Conservation (phyloP, 2,797 vertebrate species). For the Phoebastria nigripes region DNA sequence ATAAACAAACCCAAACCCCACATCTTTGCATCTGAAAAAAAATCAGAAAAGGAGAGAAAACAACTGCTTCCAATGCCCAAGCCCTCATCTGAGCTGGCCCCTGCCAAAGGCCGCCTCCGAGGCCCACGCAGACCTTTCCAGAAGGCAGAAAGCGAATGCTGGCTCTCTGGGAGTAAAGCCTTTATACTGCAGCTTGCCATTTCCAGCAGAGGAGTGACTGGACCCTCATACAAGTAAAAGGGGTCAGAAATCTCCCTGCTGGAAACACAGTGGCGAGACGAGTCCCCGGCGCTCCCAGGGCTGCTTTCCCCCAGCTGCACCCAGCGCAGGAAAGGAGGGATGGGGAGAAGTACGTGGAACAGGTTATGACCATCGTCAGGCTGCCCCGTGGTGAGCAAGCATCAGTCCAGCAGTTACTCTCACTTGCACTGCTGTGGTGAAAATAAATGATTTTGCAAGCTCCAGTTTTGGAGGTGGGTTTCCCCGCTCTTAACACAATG, state of each 20-base stretch:
- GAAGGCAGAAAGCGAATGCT: not conserved
- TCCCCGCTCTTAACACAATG: rapidly evolving
- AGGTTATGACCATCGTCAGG: rapidly evolving
- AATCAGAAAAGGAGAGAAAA: not conserved
- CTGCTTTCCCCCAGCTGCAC: not conserved
- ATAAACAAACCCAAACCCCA: not conserved
- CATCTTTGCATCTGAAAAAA: not conserved
- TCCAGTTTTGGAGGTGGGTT: not conserved
- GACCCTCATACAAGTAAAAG: not conserved
- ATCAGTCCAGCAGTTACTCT: rapidly evolving
- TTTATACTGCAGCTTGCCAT: no score
- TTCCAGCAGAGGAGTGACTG: not conserved
- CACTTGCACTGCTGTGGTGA: rapidly evolving
- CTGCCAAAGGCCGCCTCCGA: not conserved
- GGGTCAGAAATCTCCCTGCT: not conserved
- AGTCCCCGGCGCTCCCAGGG: not conserved
- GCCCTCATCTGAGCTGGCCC: no score
- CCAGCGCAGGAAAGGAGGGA: no score
- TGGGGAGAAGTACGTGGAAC: rapidly evolving
- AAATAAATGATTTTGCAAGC: rapidly evolving
- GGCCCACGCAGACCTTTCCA: rapidly evolving
- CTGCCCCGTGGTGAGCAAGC: not conserved
- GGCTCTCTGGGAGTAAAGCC: no score
- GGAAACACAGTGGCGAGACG: rapidly evolving
- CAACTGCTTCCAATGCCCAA: rapidly evolving